These are phyloP conservation scores for Chinchilla lanigera DNA, from an alignment of 2,113 vertebrate species.

Conservation along the genomic window DNA sequence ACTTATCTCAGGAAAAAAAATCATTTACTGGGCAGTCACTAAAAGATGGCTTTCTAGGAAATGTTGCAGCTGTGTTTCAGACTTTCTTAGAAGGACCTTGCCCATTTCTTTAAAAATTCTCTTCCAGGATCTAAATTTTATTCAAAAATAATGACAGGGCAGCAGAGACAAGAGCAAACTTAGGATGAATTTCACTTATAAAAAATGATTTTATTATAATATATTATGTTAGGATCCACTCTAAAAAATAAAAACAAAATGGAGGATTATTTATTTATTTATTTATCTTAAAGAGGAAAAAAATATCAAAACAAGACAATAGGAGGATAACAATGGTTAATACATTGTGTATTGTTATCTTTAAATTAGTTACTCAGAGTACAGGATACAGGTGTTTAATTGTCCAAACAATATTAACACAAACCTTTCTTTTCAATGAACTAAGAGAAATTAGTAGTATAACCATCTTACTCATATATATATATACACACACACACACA, in stretches of 20 bases:
- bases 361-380: no score
- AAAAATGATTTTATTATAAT: slow-evolving; percentile 32
- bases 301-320: no score
- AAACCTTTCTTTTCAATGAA: no score
- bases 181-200: not conserved
- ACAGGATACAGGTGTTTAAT: no score
- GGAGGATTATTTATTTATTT: slow-evolving; percentile 28
- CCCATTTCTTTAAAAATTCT: slow-evolving; percentile 41
- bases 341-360: no score
- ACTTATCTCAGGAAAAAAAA: not conserved
- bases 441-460: no score
- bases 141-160: not conserved
- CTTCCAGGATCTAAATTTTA: slow-evolving; percentile 1
- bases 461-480: no score
- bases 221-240: not conserved
- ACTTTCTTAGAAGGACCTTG: not conserved
- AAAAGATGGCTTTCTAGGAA: not conserved
- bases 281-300: no score
- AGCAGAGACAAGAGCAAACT: not conserved
- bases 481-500: no score
- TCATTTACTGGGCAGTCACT: not conserved
- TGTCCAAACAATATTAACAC: no score
- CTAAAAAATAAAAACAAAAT: not conserved
- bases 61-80: not conserved
- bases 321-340: no score